A percentile compares a stretch with the other conserved stretches of the same genome.
Evolutionary conservation across 2,888 invertebrate genomes (phyloP).

Genomic region (Agriotes lineatus): DNA sequence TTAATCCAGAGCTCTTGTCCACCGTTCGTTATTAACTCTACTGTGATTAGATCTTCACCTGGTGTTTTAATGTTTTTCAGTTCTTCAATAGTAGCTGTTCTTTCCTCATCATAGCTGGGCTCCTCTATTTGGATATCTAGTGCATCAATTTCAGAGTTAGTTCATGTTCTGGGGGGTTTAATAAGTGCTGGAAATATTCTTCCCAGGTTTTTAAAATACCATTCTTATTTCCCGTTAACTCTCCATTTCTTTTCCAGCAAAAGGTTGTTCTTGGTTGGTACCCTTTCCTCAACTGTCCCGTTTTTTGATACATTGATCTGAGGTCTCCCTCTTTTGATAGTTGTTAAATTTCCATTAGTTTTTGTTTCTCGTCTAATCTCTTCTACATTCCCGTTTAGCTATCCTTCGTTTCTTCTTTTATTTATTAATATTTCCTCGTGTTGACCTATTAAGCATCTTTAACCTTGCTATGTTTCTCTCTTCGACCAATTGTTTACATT

Average conservation of each 20-base stretch:
- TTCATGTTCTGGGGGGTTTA: no score
- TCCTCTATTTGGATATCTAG: no score
- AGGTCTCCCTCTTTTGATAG: not conserved
- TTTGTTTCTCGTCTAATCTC: not conserved
- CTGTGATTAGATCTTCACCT: no score
- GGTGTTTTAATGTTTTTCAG: no score
- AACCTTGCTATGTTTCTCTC: no score
- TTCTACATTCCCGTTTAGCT: not conserved
- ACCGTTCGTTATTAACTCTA: not conserved
- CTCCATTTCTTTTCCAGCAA: conserved; percentile 3
- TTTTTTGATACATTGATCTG: not conserved
- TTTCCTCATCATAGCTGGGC: no score
- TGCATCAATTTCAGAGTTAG: no score
- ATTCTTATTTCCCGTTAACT: not conserved
- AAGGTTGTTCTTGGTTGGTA: not conserved
- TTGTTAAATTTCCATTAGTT: not conserved
- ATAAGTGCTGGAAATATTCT: no score
- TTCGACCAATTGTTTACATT: no score
- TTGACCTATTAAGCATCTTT: not conserved
- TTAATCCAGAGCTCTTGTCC: no score
- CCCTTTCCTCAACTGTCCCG: not conserved
- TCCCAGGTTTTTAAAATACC: no score
- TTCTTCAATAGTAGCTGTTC: not conserved
- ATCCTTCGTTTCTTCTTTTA: not conserved
- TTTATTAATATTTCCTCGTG: conserved; percentile 1